phyloP scores from a whole-genome alignment of 1,140 invertebrate species.

The Eumeta japonica region DNA sequence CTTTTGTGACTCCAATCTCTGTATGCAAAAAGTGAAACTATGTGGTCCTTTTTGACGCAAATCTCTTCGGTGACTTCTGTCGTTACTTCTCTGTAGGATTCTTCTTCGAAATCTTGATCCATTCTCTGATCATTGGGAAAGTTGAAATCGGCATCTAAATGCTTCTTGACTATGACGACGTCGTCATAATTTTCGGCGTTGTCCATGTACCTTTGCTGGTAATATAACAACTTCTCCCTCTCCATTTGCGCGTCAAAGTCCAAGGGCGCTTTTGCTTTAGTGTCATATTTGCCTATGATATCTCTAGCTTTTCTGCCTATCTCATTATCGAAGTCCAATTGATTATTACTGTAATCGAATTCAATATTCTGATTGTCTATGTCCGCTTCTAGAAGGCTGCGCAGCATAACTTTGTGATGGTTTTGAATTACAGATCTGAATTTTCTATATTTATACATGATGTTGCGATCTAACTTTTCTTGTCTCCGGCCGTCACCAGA shows the following conservation, averaged over 20 bases:
- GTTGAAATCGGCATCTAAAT: slow-evolving; percentile 55
- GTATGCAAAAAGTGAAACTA: slow-evolving; percentile 72
- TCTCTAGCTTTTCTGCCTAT: slow-evolving; percentile 43
- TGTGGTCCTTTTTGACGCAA: slow-evolving; percentile 67
- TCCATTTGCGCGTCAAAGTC: slow-evolving; percentile 56
- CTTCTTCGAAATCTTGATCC: slow-evolving; percentile 48
- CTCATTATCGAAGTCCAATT: slow-evolving; percentile 46
- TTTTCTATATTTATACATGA: slow-evolving; percentile 23
- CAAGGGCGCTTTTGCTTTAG: slow-evolving; percentile 27
- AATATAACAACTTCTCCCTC: slow-evolving; percentile 51
- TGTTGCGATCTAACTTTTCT: slow-evolving; percentile 13
- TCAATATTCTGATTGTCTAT: slow-evolving; percentile 46
- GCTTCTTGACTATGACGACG: slow-evolving; percentile 53
- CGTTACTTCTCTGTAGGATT: slow-evolving; percentile 49
- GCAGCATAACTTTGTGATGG: slow-evolving; percentile 17
- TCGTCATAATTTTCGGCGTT: slow-evolving; percentile 51
- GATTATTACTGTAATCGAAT: slow-evolving; percentile 44
- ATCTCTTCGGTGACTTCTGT: slow-evolving; percentile 47
- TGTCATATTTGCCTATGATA: slow-evolving; percentile 41
- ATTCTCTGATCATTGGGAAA: slow-evolving; percentile 49
- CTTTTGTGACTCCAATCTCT: slow-evolving; percentile 73
- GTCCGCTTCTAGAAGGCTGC: slow-evolving; percentile 35
- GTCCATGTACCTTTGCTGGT: slow-evolving; percentile 52
- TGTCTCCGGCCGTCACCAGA: slow-evolving; percentile 30
- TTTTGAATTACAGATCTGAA: slow-evolving; percentile 10